Evolutionary conservation across 92 coral and sea anemone genomes (phyloP).

Genomic region (Bergia sp.): DNA sequence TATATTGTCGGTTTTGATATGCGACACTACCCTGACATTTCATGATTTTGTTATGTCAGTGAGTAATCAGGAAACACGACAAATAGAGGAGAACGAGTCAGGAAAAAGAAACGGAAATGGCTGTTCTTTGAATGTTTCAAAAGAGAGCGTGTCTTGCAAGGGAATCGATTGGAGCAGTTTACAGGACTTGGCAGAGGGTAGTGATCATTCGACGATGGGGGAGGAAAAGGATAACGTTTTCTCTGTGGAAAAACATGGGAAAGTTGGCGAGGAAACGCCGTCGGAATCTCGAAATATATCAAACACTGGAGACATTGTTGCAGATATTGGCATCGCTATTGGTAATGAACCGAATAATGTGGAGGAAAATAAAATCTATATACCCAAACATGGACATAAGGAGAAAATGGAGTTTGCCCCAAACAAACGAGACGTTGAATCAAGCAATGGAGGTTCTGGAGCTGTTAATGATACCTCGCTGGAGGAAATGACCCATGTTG

Average conservation of each 20-base stretch:
- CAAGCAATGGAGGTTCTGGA: not conserved
- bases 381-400: slow-evolving; percentile 10
- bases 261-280: not conserved
- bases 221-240: not conserved
- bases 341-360: not conserved
- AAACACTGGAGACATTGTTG: not conserved
- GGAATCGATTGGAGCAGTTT: not conserved
- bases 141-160: not conserved
- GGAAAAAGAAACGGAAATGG: not conserved
- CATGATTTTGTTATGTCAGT: slow-evolving; percentile 3
- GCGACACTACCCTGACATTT: not conserved
- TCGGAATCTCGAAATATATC: slow-evolving; percentile 30
- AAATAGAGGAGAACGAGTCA: not conserved
- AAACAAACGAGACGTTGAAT: not conserved
- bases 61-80: not conserved
- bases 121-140: not conserved
- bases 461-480: not conserved
- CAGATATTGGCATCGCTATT: not conserved
- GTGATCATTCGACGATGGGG: slow-evolving; percentile 27
- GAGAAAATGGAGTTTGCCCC: not conserved
- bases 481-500: not conserved
- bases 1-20: not conserved
- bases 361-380: not conserved
- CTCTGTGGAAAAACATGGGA: not conserved
- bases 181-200: not conserved